Evolutionary conservation across 2,888 invertebrate species (phyloP).

Genomic region (Plemyria rubiginata): DNA sequence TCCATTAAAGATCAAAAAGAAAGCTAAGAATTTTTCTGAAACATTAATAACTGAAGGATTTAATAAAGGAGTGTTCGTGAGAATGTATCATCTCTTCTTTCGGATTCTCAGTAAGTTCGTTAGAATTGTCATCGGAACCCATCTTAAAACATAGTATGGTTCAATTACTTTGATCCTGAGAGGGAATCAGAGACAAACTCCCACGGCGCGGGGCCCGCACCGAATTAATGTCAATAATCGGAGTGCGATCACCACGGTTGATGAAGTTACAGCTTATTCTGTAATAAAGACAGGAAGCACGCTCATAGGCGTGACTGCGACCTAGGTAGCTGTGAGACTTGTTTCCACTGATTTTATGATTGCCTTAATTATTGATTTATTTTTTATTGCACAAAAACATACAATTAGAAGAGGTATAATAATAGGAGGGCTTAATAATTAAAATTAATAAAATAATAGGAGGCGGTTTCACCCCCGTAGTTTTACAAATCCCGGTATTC

Average conservation of each 20-base stretch:
- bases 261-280: conserved; percentile 18
- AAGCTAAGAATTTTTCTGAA: too few species aligned
- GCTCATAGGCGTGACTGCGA: conserved; percentile 60
- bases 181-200: conserved; percentile 42
- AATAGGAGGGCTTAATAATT: too few species aligned
- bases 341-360: conserved; percentile 58
- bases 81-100: not conserved
- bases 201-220: conserved; percentile 52
- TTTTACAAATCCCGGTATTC: too few species aligned
- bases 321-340: conserved; percentile 18
- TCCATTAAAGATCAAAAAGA: too few species aligned
- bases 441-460: too few species aligned
- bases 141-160: conserved; percentile 42
- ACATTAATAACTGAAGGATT: not conserved
- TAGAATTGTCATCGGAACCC: conserved; percentile 3
- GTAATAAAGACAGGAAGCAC: conserved; percentile 68
- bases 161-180: conserved; percentile 40
- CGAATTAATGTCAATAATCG: conserved; percentile 77
- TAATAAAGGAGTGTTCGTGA: not conserved
- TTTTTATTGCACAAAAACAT: too few species aligned
- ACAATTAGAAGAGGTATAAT: too few species aligned
- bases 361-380: not conserved
- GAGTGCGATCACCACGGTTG: conserved; percentile 48
- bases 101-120: not conserved
- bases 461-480: too few species aligned